Evolutionary conservation across 1,140 invertebrate species (phyloP), one percentile per base, ranked within the genome.

Genomic region (Bombus waltoni): DNA sequence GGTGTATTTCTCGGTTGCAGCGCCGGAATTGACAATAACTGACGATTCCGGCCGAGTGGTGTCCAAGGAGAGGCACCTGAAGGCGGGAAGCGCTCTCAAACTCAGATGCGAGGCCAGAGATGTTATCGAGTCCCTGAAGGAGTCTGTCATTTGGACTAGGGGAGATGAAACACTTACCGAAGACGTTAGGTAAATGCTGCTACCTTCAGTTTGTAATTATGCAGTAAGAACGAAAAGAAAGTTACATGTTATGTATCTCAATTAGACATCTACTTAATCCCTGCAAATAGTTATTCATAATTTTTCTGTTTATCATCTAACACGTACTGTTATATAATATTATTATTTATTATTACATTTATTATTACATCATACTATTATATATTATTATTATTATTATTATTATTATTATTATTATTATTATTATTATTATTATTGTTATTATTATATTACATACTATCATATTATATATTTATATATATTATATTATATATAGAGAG

Each of bases 21-120:
- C 96, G 13, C 96, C 96, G 25, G 94, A 95, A 78, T 94, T 96
- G 65, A 95, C 94, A 81, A 96, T 96, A 91, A 94, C 96, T 68
- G 96, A 96, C 86, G 96, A 96, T 89, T 95, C 95, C 38, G 96
- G 94, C 62, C 93, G 94, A 91, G 95, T 93, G 81, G 94, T 96
- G 85, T 94, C 94, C 59, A 96, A 96, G 73, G 94, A 96, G 87
- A 94, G 95, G 88, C 93, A 95, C 89, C 92, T 95, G 15, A 96
- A 96, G 89, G 96, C 95, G 32, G 96, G 96, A 47, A 96, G 95
- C 86, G 94, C 94, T 32, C 93, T 96, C 77, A 95, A 94, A 90
- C 93, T 96, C 59, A 95, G 94, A 83, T 96, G 96, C 92, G 94
- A 95, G 81, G 96, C 96, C 9, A 94, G 94, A 76, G 94, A 95